These are phyloP conservation scores for Nymphicus hollandicus DNA, from an alignment of 2,113 vertebrate genomes.

Conservation along the genomic window DNA sequence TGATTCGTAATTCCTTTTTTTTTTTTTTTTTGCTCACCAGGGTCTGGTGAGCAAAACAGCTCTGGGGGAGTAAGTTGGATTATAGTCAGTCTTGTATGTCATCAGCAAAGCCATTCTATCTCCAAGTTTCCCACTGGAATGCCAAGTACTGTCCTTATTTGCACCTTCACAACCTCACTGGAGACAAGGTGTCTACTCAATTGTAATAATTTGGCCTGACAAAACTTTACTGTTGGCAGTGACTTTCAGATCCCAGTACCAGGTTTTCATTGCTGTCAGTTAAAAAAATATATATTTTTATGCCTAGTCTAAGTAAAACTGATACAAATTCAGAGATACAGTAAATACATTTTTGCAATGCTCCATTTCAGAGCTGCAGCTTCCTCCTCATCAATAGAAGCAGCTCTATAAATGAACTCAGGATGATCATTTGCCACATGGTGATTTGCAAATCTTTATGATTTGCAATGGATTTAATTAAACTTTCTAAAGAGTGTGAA, in stretches of 20 bases:
- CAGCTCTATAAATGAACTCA: not conserved
- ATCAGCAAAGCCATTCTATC: not conserved
- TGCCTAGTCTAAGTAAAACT: not conserved
- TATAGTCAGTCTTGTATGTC: not conserved
- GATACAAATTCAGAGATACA: not conserved
- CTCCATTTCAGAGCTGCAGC: not conserved
- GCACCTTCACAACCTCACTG: not conserved
- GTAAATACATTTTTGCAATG: not conserved
- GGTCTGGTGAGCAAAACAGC: not conserved
- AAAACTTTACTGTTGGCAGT: constrained; percentile 15
- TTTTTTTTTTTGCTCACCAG: not conserved
- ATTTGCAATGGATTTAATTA: not conserved
- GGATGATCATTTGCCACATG: not conserved
- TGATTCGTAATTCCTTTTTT: not conserved
- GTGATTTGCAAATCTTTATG: not conserved
- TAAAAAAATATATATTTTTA: constrained; percentile 6
- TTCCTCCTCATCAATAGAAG: not conserved
- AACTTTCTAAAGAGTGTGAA: not conserved
- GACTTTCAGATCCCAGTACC: not conserved
- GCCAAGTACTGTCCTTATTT: constrained; percentile 40
- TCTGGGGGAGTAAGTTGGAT: constrained; percentile 22
- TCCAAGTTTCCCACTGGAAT: not conserved
- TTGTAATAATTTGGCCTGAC: not conserved
- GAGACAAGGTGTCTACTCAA: constrained; percentile 43
- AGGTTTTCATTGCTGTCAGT: not conserved